phyloP scores from a whole-genome alignment of 1,140 invertebrate species.

The Drosophila kohkoa region DNA sequence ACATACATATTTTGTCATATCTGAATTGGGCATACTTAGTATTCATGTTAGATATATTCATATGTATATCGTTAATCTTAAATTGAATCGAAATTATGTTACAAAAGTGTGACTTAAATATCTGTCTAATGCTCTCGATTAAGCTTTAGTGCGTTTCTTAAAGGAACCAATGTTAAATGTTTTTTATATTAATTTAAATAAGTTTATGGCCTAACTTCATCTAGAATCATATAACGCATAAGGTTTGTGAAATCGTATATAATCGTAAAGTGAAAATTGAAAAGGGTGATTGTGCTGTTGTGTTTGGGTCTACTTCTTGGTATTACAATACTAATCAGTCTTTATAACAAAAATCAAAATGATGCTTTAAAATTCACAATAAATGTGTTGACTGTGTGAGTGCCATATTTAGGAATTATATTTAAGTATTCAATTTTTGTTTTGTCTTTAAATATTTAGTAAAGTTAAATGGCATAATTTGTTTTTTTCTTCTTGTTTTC shows the following conservation, averaged over 20 bases:
- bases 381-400: slow-evolving; percentile 26
- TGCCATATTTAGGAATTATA: slow-evolving; percentile 32
- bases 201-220: slow-evolving; percentile 53
- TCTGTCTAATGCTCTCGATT: slow-evolving; percentile 46
- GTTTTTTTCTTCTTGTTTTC: not conserved
- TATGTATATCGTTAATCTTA: slow-evolving; percentile 50
- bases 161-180: slow-evolving; percentile 75
- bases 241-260: slow-evolving; percentile 18
- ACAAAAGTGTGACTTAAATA: slow-evolving; percentile 68
- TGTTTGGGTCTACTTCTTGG: slow-evolving; percentile 27
- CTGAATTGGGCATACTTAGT: slow-evolving; percentile 54
- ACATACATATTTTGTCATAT: slow-evolving; percentile 34
- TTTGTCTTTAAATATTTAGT: slow-evolving; percentile 30
- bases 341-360: slow-evolving; percentile 75
- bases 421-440: slow-evolving; percentile 1
- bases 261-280: slow-evolving; percentile 10
- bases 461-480: slow-evolving; percentile 38
- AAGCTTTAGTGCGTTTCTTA: slow-evolving; percentile 72
- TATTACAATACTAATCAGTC: slow-evolving; percentile 77
- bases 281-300: slow-evolving; percentile 14
- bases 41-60: slow-evolving; percentile 37
- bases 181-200: slow-evolving; percentile 33
- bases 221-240: slow-evolving; percentile 56
- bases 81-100: slow-evolving; percentile 77
- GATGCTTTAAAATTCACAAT: slow-evolving; percentile 30